Conservation (phyloP, 2,888 invertebrate species). For the Heteropelma amictum region DNA sequence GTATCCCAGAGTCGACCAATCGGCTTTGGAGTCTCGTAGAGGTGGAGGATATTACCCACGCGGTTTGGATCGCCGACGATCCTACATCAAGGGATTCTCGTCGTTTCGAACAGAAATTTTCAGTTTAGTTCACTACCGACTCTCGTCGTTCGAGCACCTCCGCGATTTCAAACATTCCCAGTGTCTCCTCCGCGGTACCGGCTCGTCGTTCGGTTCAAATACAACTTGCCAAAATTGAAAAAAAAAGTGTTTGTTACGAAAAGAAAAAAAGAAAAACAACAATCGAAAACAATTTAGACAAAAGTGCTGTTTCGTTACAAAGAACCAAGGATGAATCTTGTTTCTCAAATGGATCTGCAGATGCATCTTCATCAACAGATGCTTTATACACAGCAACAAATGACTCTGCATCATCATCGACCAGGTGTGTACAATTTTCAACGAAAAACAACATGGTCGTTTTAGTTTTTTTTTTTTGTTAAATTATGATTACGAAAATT, state of each 20-base stretch:
- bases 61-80: constrained; percentile 26
- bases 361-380: constrained; percentile 64
- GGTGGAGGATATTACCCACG: constrained; percentile 52
- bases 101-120: background rate
- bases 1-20: constrained; percentile 46
- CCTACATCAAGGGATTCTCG: background rate
- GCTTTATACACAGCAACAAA: constrained; percentile 63
- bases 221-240: background rate
- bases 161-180: constrained; percentile 5
- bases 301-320: constrained; percentile 27
- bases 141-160: constrained; percentile 34
- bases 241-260: constrained; percentile 25
- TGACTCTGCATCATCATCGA: constrained; percentile 60
- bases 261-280: background rate
- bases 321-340: constrained; percentile 59
- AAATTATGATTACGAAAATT: no score
- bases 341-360: constrained; percentile 61
- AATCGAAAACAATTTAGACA: constrained; percentile 16
- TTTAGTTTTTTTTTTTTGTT: background rate
- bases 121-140: constrained; percentile 46
- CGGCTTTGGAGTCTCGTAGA: constrained; percentile 24
- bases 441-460: background rate
- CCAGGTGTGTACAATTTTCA: constrained; percentile 40
- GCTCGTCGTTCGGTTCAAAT: background rate
- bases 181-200: constrained; percentile 10